These are phyloP conservation scores for Propsilocerus akamusi DNA, from an alignment of 1,140 invertebrate genomes.

Conservation along the genomic window DNA sequence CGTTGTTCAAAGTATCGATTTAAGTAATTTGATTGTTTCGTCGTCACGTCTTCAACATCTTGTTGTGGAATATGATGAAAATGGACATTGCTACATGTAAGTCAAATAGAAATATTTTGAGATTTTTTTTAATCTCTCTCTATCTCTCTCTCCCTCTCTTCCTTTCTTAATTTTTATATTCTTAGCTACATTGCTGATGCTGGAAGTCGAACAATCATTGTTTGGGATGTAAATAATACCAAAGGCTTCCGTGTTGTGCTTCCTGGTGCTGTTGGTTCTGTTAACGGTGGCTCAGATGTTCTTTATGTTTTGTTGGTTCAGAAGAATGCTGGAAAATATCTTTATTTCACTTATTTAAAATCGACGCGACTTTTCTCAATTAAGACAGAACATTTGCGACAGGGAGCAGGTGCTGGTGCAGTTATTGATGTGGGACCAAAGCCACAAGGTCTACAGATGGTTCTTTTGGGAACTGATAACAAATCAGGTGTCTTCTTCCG, in stretches of 20 bases:
- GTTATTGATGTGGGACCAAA: constrained; percentile 34
- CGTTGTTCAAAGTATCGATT: constrained; percentile 35
- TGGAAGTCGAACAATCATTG: constrained; percentile 33
- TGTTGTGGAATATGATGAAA: constrained; percentile 26
- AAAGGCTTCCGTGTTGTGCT: constrained; percentile 33
- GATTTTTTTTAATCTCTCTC: not conserved
- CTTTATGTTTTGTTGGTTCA: constrained; percentile 32
- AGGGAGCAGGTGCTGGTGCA: constrained; percentile 26
- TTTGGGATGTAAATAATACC: constrained; percentile 29
- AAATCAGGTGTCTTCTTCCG: constrained; percentile 34
- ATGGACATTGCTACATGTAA: constrained; percentile 22
- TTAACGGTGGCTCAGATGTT: constrained; percentile 26
- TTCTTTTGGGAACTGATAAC: constrained; percentile 38
- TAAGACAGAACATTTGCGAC: constrained; percentile 26
- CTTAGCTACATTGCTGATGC: constrained; percentile 33
- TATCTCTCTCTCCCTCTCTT: not conserved
- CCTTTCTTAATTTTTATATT: constrained; percentile 5
- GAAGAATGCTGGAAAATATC: constrained; percentile 26
- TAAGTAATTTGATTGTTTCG: constrained; percentile 28
- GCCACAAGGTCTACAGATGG: constrained; percentile 27
- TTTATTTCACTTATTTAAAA: constrained; percentile 39
- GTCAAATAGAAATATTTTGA: constrained; percentile 8
- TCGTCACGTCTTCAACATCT: constrained; percentile 41
- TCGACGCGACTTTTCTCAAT: constrained; percentile 34
- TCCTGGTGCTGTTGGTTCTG: constrained; percentile 26